A percentile compares a stretch with the other conserved stretches of the same genome.
Conservation (phyloP, 2,888 invertebrate species). For the Alloplasta piceator region DNA sequence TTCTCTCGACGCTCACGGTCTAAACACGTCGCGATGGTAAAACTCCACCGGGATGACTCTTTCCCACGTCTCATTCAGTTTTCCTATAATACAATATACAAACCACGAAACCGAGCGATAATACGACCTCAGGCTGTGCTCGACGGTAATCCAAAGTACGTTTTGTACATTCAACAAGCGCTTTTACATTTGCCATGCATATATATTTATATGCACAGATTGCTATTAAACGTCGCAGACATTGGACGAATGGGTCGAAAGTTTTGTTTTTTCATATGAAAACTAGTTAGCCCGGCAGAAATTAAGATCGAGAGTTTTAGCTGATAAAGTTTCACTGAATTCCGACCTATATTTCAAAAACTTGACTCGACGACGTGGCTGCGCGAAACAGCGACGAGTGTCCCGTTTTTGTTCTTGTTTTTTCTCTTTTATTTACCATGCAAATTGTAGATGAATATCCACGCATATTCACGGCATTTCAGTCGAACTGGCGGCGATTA, state of each 20-base stretch:
- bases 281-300: not conserved
- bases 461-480: not conserved
- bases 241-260: too few species aligned
- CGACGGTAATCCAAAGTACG: conserved; percentile 5
- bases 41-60: conserved; percentile 37
- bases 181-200: too few species aligned
- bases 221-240: too few species aligned
- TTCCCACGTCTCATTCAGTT: conserved; percentile 53
- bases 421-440: too few species aligned
- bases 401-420: too few species aligned
- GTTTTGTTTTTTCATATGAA: not conserved
- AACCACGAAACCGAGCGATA: conserved; percentile 28
- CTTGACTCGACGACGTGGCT: conserved; percentile 2
- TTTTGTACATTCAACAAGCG: too few species aligned
- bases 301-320: conserved; percentile 16
- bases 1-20: conserved; percentile 41
- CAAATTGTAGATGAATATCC: not conserved
- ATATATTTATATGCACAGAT: too few species aligned
- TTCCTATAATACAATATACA: conserved; percentile 22
- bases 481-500: not conserved
- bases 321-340: conserved; percentile 32
- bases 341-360: conserved; percentile 34
- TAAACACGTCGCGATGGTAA: conserved; percentile 24
- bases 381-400: not conserved
- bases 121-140: conserved; percentile 29